Conservation (phyloP, 2,113 vertebrate genomes). For the Xyrauchen texanus region DNA sequence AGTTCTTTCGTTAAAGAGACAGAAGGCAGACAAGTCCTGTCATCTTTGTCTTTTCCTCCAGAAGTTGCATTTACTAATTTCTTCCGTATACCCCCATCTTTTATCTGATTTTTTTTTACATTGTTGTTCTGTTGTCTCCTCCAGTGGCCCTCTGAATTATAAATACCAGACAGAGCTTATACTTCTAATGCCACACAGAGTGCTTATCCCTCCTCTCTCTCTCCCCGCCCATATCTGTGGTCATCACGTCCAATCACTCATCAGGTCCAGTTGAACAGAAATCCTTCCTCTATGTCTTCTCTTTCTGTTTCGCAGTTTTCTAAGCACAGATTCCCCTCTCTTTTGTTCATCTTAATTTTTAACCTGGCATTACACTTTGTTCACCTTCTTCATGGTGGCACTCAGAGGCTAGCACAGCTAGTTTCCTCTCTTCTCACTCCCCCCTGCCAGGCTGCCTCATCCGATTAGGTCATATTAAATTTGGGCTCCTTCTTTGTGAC, state of each 20-base stretch:
- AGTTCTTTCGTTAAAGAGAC: background rate
- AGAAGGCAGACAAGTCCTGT: background rate
- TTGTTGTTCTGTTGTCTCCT: slow-evolving; percentile 41
- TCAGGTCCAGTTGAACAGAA: slow-evolving; percentile 13
- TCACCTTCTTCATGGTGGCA: slow-evolving; percentile 27
- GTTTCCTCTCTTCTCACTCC: background rate
- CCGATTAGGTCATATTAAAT: no score
- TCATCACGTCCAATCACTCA: slow-evolving; percentile 48
- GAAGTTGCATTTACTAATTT: background rate
- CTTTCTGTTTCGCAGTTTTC: background rate
- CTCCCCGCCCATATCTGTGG: background rate
- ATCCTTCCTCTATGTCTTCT: slow-evolving; percentile 23
- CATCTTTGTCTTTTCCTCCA: background rate
- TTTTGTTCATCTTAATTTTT: background rate
- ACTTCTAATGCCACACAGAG: slow-evolving; percentile 61
- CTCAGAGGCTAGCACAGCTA: slow-evolving; percentile 43
- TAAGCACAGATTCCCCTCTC: background rate
- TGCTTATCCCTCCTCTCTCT: slow-evolving; percentile 59
- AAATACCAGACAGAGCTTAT: slow-evolving; percentile 72
- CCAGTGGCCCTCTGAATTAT: slow-evolving; percentile 61
- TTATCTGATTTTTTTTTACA: slow-evolving; percentile 17
- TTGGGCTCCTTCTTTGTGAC: no score
- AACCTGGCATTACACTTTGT: background rate
- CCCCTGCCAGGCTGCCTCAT: no score
- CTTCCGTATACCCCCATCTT: background rate